Evolutionary conservation across 2,113 vertebrate genomes (phyloP).

Genomic region (Pogonocichla stellata): DNA sequence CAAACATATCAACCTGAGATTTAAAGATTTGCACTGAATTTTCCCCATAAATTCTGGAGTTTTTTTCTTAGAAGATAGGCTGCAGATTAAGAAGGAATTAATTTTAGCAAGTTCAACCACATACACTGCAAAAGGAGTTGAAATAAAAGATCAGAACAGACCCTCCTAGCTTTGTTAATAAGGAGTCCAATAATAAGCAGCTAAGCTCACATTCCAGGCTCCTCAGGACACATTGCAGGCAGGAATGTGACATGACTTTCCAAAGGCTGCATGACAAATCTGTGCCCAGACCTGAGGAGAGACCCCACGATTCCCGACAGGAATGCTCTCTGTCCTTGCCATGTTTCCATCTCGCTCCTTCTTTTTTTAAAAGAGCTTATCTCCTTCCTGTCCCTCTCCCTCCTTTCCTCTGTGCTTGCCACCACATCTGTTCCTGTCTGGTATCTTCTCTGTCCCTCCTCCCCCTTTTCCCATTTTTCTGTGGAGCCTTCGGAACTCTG

Average conservation of each 20-base stretch:
- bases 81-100: conserved; percentile 11
- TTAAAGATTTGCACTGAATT: background rate
- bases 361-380: background rate
- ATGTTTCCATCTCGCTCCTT: background rate
- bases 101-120: background rate
- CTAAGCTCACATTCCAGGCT: conserved; percentile 46
- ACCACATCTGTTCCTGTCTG: background rate
- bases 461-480: background rate
- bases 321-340: background rate
- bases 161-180: conserved; percentile 38
- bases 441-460: background rate
- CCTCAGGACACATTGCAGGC: conserved; percentile 33
- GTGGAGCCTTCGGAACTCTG: background rate
- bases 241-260: conserved; percentile 49
- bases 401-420: background rate
- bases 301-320: background rate
- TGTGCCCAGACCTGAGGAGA: conserved; percentile 26
- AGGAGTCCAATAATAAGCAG: conserved; percentile 37
- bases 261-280: conserved; percentile 44
- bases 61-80: background rate
- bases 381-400: background rate
- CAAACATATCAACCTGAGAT: background rate
- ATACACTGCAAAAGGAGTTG: background rate
- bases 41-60: background rate
- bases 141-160: conserved; percentile 51